phyloP scores from a whole-genome alignment of 30 jellyfish, hydroid and myxozoan genomes.

The Hydractinia symbiolongicarpus region DNA sequence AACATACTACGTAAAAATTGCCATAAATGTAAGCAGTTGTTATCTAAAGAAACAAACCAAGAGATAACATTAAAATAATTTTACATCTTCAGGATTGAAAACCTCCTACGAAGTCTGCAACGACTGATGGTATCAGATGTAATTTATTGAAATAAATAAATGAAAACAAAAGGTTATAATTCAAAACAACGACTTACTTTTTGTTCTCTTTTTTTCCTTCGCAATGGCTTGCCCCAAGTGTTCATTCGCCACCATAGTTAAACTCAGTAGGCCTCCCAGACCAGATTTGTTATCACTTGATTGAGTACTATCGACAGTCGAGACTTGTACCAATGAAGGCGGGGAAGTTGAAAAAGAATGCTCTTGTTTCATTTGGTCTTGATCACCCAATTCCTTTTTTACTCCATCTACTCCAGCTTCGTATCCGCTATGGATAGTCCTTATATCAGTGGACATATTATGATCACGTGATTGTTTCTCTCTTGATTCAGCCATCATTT shows the following conservation, averaged over 20 bases:
- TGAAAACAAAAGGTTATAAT: slow-evolving; percentile 18
- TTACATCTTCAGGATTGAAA: not conserved
- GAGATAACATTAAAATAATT: not conserved
- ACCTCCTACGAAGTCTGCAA: not conserved
- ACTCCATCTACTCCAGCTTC: not conserved
- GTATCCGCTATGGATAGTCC: not conserved
- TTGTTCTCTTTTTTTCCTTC: slow-evolving; percentile 27
- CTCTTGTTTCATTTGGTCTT: not conserved
- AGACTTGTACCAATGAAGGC: slow-evolving; percentile 45
- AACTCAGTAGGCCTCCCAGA: slow-evolving; percentile 61
- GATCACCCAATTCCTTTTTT: not conserved
- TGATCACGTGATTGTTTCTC: not conserved
- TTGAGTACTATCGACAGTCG: slow-evolving; percentile 69
- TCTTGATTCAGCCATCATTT: slow-evolving; percentile 23
- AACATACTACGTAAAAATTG: slow-evolving; percentile 74
- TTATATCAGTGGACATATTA: not conserved
- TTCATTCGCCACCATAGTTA: slow-evolving; percentile 80
- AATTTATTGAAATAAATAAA: slow-evolving; percentile 33
- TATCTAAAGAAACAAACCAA: slow-evolving; percentile 35
- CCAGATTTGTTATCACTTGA: slow-evolving; percentile 45
- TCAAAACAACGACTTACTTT: slow-evolving; percentile 22
- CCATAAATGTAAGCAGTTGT: slow-evolving; percentile 88
- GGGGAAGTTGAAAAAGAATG: not conserved
- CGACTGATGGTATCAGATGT: slow-evolving; percentile 22
- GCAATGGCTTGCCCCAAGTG: slow-evolving; percentile 51